Conservation (phyloP, 2,888 invertebrate species). For the Oegoconia quadripuncta region DNA sequence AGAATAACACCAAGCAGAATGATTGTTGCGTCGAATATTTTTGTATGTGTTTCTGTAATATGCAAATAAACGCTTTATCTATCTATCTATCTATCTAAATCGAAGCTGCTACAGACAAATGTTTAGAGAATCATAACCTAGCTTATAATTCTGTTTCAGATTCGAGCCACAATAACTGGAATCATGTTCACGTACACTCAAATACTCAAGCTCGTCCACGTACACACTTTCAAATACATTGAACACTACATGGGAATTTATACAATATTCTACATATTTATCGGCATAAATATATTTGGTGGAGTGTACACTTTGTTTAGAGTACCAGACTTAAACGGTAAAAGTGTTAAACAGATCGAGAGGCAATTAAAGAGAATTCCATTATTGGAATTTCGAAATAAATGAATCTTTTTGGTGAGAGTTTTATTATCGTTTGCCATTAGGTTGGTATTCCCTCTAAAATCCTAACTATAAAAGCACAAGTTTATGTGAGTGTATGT, state of each 20-base stretch:
- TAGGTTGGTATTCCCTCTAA: not conserved
- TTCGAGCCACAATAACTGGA: conserved; percentile 47
- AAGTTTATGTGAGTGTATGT: no score
- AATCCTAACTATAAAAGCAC: no score
- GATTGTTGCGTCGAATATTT: no score
- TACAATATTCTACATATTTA: conserved; percentile 54
- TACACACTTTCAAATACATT: conserved; percentile 50
- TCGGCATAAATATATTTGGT: conserved; percentile 52
- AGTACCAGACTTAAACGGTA: conserved; percentile 45
- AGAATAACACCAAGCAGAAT: no score
- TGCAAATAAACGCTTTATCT: no score
- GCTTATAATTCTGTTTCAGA: conserved; percentile 38
- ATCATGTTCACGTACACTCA: conserved; percentile 48
- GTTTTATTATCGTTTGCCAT: not conserved
- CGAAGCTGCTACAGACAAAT: no score
- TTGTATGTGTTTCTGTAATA: no score
- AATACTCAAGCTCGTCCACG: conserved; percentile 46
- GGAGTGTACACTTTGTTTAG: conserved; percentile 52
- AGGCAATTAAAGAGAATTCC: conserved; percentile 52
- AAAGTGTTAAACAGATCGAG: conserved; percentile 50
- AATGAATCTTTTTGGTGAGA: not conserved
- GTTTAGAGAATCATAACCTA: no score
- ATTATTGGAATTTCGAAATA: conserved; percentile 36
- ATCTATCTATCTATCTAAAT: no score
- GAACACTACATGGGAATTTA: conserved; percentile 56